Conservation (phyloP, 2,888 invertebrate genomes). For the Xanthia togata region DNA sequence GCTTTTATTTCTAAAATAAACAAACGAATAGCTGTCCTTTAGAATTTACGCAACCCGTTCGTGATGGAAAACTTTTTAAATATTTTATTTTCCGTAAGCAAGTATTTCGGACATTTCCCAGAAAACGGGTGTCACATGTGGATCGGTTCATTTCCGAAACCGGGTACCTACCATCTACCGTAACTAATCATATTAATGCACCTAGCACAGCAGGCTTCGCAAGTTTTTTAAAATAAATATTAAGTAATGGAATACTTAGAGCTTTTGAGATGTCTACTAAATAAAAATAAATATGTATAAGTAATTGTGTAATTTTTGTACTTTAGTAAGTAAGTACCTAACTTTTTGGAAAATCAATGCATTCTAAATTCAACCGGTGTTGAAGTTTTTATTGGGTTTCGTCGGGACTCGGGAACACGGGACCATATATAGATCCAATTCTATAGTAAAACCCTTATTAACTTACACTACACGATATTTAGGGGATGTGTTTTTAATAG, state of each 20-base stretch:
- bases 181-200: not conserved
- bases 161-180: constrained; percentile 12
- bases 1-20: constrained; percentile 64
- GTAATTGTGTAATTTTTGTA: too few relatives aligned
- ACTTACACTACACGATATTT: too few relatives aligned
- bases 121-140: constrained; percentile 34
- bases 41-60: constrained; percentile 57
- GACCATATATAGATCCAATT: not conserved
- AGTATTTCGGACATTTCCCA: constrained; percentile 3
- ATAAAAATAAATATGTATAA: not conserved
- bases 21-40: constrained; percentile 62
- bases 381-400: not conserved
- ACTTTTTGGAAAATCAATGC: not conserved
- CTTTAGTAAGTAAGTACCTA: too few relatives aligned
- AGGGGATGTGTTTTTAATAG: too few relatives aligned
- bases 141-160: constrained; percentile 21
- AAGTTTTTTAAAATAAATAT: not conserved
- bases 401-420: too few relatives aligned
- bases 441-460: not conserved
- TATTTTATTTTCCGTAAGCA: constrained; percentile 9
- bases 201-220: not conserved
- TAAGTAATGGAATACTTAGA: not conserved
- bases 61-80: constrained; percentile 42
- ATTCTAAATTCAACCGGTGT: not conserved
- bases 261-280: not conserved